Evolutionary conservation across 1,140 invertebrate genomes (phyloP), one percentile per base, ranked within the genome.

Genomic region (Chrysomallon squamiferum): DNA sequence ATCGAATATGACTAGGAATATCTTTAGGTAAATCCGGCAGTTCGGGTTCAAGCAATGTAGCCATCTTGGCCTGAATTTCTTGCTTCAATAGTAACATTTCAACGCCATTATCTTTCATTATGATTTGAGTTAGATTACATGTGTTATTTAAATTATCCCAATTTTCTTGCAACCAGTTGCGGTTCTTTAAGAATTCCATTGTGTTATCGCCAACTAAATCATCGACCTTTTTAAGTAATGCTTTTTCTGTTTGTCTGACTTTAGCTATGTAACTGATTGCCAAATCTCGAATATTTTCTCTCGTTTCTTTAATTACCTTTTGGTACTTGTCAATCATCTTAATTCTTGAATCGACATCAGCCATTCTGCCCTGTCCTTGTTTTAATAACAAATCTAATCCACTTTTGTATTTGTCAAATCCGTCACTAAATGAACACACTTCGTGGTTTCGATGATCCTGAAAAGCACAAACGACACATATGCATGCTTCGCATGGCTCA

Each of bases 391-490:
- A 52, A 45, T 83, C 76, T 38, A 86, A 60, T 2, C 69, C 62
- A 38, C 43, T 65, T 62, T 76, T 77, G 62, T 84, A 77, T 59
- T 84, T 81, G 27, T 69, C 56, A 49, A 81, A 78, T 25, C 81
- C 84, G 45, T 84, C 81, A 22, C 60, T 79, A 58, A 86, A 85
- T 11, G 82, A 83, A 58, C 77, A 81, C 30, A 86, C 79, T 29
- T 86, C 84, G 68, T 86, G 85, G 59, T 83, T 81, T 27, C 78
- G 74, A 65, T 86, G 83, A 63, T 84, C 76, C 57, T 85, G 81
- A 73, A 84, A 85, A 9, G 84, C 79, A 64, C 85, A 86, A 15
- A 85, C 73, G 25, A 86, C 75, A 74, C 84, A 85, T 18, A 85
- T 75, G 59, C 83, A 84, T 20, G 68, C 73, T 47, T 85, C 80